These are phyloP conservation scores for Elaphurus davidianus DNA, from an alignment of 2,113 vertebrate species.

Conservation along the genomic window DNA sequence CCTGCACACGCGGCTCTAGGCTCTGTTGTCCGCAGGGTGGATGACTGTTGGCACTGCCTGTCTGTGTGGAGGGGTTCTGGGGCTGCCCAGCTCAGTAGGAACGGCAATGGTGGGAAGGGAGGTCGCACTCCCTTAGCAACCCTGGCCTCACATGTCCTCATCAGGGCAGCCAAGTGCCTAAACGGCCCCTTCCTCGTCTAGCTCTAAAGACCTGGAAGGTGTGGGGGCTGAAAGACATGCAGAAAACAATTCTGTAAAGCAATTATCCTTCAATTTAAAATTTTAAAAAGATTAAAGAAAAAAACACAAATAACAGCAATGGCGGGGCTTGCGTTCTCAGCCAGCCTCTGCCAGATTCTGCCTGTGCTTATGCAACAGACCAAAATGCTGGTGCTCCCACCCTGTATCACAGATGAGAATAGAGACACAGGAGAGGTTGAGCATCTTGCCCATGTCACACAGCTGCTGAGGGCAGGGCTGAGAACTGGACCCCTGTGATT, in stretches of 20 bases:
- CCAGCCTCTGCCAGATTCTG: not conserved
- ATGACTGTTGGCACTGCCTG: not conserved
- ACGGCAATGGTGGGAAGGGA: not conserved
- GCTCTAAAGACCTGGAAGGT: not conserved
- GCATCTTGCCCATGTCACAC: not conserved
- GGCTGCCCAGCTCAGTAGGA: not conserved
- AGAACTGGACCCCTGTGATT: not conserved
- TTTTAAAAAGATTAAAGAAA: not conserved
- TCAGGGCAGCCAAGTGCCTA: not conserved
- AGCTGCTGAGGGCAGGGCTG: not conserved
- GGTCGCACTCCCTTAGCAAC: not conserved
- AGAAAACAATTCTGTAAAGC: not conserved
- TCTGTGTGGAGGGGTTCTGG: not conserved
- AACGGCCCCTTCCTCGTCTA: not conserved
- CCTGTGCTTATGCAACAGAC: not conserved
- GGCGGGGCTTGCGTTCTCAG: not conserved
- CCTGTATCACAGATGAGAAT: not conserved
- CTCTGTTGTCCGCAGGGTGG: not conserved
- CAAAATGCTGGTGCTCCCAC: not conserved
- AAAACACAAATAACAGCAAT: not conserved
- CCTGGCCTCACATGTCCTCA: not conserved
- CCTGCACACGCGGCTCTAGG: not conserved
- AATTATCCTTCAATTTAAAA: not conserved
- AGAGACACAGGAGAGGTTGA: not conserved
- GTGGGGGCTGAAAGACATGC: not conserved